Conservation (phyloP, 2,113 vertebrate species). For the Ctenomys sociabilis region DNA sequence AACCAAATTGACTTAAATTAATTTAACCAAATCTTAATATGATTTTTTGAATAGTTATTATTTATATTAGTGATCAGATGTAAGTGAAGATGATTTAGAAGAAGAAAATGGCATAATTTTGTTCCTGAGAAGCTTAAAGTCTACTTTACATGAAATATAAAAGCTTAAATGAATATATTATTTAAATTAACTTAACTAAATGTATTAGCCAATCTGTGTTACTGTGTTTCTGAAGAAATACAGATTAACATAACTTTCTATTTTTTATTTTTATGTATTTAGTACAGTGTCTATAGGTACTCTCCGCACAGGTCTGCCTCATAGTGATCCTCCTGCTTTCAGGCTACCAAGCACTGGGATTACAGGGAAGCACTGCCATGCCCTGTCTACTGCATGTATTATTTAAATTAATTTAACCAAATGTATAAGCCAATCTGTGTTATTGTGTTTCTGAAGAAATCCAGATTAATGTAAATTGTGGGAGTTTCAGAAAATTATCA, state of each 20-base stretch:
- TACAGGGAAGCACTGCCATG: no score
- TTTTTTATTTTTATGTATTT: no score
- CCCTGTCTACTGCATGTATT: no score
- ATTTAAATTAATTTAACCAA: background rate
- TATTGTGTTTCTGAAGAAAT: background rate
- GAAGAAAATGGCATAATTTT: constrained; percentile 5
- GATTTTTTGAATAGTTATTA: constrained; percentile 28
- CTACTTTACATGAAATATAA: background rate
- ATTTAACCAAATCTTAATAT: no score
- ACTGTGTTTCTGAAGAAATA: constrained; percentile 1
- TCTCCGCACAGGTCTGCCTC: no score
- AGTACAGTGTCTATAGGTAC: no score
- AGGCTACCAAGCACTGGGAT: no score
- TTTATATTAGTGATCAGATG: constrained; percentile 19
- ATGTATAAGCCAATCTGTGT: background rate
- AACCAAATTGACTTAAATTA: no score
- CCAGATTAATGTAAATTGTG: background rate
- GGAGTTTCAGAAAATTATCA: background rate
- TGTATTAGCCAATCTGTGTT: background rate
- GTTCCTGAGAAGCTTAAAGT: constrained; percentile 29
- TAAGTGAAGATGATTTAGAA: constrained; percentile 22
- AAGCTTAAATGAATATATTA: background rate
- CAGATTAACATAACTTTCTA: background rate
- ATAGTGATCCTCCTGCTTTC: no score
- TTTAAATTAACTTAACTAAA: constrained; percentile 59